Percentiles rank a stretch among this genome's conserved stretches.
phyloP scores from a whole-genome alignment of 2,888 invertebrate species.

The Acronicta alni region DNA sequence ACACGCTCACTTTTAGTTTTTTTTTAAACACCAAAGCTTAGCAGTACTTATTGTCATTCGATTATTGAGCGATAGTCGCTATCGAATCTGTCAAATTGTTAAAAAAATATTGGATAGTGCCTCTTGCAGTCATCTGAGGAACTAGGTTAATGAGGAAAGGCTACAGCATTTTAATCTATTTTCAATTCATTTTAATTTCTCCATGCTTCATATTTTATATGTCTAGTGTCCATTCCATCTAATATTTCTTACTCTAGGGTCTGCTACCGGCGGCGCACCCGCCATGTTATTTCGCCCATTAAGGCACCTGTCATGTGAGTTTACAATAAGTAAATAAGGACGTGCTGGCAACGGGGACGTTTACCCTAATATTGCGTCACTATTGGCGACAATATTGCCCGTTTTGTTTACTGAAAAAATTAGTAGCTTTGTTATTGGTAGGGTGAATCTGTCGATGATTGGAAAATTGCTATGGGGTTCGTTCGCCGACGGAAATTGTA shows the following conservation, averaged over 20 bases:
- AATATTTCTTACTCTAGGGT: slow-evolving; percentile 61
- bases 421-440: slow-evolving; percentile 65
- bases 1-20: too few species aligned
- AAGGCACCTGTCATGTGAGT: slow-evolving; percentile 89
- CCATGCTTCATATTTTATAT: neutral
- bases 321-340: slow-evolving; percentile 89
- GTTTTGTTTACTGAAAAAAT: slow-evolving; percentile 83
- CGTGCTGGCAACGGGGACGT: slow-evolving; percentile 72
- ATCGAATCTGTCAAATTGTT: too few species aligned
- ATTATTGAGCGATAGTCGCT: too few species aligned
- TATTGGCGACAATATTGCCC: slow-evolving; percentile 79
- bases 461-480: slow-evolving; percentile 37
- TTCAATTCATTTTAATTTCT: too few species aligned
- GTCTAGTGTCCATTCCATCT: neutral
- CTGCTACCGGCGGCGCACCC: slow-evolving; percentile 75
- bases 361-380: slow-evolving; percentile 83
- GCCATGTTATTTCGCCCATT: slow-evolving; percentile 88
- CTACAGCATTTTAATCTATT: too few species aligned
- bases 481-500: slow-evolving; percentile 2
- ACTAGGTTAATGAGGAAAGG: too few species aligned
- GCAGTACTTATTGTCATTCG: too few species aligned
- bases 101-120: too few species aligned
- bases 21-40: too few species aligned
- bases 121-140: too few species aligned
- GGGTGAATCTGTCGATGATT: slow-evolving; percentile 45